Percentiles rank a stretch among this genome's conserved stretches.
Evolutionary conservation across 2,888 invertebrate genomes (phyloP).

Genomic region (Aphrophora alni): DNA sequence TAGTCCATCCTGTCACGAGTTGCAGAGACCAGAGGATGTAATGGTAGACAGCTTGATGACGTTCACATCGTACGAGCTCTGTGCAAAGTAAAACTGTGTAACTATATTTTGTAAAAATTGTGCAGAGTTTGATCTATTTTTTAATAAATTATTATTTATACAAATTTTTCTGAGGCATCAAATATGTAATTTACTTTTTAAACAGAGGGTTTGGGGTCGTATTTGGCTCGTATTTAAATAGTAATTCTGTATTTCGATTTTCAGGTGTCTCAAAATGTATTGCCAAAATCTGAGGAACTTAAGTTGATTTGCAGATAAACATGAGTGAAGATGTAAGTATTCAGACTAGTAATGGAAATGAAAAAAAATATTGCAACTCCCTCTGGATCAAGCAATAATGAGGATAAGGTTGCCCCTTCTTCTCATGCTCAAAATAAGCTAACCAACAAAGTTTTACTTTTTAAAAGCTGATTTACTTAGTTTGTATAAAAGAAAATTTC

Average conservation of each 20-base stretch:
- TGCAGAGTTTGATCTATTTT: too few relatives aligned
- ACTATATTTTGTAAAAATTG: too few relatives aligned
- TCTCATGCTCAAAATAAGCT: neutral
- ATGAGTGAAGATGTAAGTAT: neutral
- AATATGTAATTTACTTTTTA: neutral
- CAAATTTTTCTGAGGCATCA: neutral
- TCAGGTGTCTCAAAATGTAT: neutral
- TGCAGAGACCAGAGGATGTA: too few relatives aligned
- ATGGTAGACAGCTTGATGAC: too few relatives aligned
- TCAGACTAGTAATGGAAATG: neutral
- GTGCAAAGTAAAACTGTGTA: too few relatives aligned
- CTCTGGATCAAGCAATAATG: neutral
- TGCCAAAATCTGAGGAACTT: neutral
- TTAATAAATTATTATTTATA: neutral
- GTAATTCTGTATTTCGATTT: neutral
- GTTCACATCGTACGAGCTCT: too few relatives aligned
- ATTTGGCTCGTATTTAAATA: neutral
- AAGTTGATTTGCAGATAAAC: neutral
- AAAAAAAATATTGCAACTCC: too few relatives aligned
- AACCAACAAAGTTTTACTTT: neutral
- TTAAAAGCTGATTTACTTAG: neutral
- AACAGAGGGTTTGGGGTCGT: neutral
- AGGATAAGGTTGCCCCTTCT: neutral
- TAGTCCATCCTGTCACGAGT: too few relatives aligned
- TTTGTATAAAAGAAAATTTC: constrained; percentile 34